Evolutionary conservation across 2,113 vertebrate species (phyloP).

Genomic region (Cisticola juncidis): DNA sequence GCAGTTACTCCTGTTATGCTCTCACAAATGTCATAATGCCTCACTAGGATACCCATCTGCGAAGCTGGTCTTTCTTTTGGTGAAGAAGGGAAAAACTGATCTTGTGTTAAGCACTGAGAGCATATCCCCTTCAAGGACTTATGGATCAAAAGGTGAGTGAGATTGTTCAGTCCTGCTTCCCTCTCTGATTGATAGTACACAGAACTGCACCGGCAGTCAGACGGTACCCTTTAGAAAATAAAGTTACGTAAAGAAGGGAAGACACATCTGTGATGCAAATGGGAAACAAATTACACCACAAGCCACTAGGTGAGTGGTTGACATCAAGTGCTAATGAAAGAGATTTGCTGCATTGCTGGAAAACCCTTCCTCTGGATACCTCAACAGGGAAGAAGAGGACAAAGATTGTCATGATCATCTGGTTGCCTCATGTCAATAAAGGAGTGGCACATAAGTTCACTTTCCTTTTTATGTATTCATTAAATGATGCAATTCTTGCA

Average conservation of each 20-base stretch:
- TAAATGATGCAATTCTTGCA: neutral
- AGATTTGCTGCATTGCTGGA: neutral
- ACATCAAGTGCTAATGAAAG: neutral
- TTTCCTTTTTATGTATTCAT: neutral
- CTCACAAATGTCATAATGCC: rapidly evolving
- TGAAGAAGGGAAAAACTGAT: neutral
- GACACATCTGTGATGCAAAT: neutral
- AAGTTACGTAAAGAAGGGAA: neutral
- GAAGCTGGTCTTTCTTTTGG: neutral
- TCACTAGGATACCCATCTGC: neutral
- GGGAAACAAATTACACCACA: neutral
- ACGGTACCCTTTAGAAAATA: neutral
- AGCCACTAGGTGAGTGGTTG: neutral
- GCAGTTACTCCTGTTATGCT: neutral
- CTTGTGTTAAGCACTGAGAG: neutral
- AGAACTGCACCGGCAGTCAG: neutral
- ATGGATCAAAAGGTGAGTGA: neutral
- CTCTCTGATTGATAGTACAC: neutral
- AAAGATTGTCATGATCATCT: neutral
- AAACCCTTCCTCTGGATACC: neutral
- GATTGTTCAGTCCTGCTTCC: neutral
- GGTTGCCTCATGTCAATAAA: neutral
- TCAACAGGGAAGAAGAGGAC: neutral
- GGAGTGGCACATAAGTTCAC: neutral
- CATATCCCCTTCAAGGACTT: neutral